Percentiles rank a stretch among this genome's conserved stretches.
Conservation (phyloP, 30 jellyfish, hydroid and myxozoan genomes). For the Aurelia aurita complex sp. Pacific region DNA sequence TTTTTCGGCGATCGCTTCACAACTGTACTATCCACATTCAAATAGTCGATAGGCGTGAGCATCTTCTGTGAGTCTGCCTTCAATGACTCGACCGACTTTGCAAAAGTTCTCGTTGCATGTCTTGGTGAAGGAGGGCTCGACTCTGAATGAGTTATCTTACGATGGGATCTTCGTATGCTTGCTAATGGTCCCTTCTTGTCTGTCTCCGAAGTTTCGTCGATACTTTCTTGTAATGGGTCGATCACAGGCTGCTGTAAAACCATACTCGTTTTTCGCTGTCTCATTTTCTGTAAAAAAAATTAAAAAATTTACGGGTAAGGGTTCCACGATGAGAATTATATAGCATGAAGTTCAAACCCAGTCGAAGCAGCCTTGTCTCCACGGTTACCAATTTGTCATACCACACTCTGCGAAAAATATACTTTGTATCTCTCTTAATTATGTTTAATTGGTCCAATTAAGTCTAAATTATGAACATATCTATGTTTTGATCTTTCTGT, state of each 20-base stretch:
- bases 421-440: too few species aligned
- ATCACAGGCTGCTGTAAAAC: slow-evolving; percentile 20
- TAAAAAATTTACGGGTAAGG: too few species aligned
- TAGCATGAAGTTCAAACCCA: too few species aligned
- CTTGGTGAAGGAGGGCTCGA: slow-evolving; percentile 66
- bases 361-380: too few species aligned
- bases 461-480: too few species aligned
- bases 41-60: slow-evolving; percentile 14
- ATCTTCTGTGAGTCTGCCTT: neutral
- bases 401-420: too few species aligned
- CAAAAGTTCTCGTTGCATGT: neutral
- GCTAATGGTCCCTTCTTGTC: slow-evolving; percentile 4
- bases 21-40: slow-evolving; percentile 19
- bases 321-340: too few species aligned
- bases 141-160: slow-evolving; percentile 18
- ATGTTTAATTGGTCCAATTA: too few species aligned
- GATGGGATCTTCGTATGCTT: slow-evolving; percentile 17
- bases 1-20: slow-evolving; percentile 9
- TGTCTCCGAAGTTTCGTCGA: neutral
- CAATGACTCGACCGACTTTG: neutral
- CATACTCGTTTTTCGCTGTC: slow-evolving; percentile 38
- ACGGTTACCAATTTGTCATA: too few species aligned
- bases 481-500: too few species aligned
- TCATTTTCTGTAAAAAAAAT: slow-evolving; percentile 8
- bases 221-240: neutral